Evolutionary conservation across 2,888 invertebrate genomes (phyloP).

Genomic region (Ophion ventricosus): DNA sequence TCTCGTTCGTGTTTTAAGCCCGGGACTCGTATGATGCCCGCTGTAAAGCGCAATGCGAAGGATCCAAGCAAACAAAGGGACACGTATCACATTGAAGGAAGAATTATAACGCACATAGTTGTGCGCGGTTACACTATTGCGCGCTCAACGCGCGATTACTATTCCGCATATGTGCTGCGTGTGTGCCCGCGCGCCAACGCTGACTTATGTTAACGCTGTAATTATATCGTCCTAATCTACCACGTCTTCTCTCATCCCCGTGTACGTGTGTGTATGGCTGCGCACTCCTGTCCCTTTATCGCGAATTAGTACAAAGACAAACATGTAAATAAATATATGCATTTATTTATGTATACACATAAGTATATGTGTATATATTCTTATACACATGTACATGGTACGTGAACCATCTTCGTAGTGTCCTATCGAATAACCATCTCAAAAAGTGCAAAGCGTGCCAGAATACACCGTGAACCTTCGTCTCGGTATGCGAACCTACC

Average conservation of each 20-base stretch:
- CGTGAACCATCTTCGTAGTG: conserved; percentile 74
- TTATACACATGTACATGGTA: conserved; percentile 78
- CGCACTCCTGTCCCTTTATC: conserved; percentile 16
- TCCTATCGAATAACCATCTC: conserved; percentile 83
- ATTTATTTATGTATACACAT: background rate
- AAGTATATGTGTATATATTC: conserved; percentile 63
- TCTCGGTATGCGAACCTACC: conserved; percentile 33
- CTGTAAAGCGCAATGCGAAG: background rate
- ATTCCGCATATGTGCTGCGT: conserved; percentile 78
- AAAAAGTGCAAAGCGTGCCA: conserved; percentile 82
- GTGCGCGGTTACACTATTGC: conserved; percentile 73
- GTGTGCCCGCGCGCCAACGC: conserved; percentile 70
- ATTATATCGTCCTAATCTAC: conserved; percentile 83
- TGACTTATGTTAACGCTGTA: conserved; percentile 83
- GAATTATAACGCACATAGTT: conserved; percentile 35
- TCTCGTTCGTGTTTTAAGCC: background rate
- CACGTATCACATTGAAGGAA: conserved; percentile 31
- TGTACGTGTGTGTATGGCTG: conserved; percentile 5
- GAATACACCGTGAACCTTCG: conserved; percentile 75
- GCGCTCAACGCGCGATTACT: conserved; percentile 78
- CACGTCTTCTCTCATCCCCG: conserved; percentile 71
- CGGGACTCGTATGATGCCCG: background rate
- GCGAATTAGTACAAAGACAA: conserved; percentile 16
- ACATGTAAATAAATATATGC: background rate
- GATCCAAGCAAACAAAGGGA: conserved; percentile 41